A percentile compares a stretch with the other conserved stretches of the same genome.
Conservation (phyloP, 2,797 vertebrate species). For the Macroramphosus scolopax region DNA sequence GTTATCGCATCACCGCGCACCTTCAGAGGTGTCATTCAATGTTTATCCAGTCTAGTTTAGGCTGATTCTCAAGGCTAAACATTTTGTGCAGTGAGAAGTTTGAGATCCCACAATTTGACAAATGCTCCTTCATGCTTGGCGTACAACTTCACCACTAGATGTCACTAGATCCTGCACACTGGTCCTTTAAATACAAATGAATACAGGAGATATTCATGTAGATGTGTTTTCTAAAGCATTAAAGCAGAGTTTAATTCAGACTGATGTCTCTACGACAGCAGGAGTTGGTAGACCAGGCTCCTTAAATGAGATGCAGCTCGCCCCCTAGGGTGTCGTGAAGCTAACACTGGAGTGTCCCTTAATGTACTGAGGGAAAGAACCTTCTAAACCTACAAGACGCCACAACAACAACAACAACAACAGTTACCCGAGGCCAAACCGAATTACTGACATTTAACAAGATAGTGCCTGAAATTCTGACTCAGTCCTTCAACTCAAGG, state of each 20-base stretch:
- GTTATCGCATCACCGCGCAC: too few relatives aligned
- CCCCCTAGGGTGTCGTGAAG: too few relatives aligned
- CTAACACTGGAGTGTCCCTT: too few relatives aligned
- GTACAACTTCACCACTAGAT: too few relatives aligned
- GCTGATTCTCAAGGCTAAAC: too few relatives aligned
- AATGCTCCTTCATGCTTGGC: too few relatives aligned
- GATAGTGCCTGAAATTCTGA: slow-evolving; percentile 43
- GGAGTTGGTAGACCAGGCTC: slow-evolving; percentile 14
- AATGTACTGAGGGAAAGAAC: neutral
- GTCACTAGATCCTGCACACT: slow-evolving; percentile 1
- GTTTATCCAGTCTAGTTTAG: too few relatives aligned
- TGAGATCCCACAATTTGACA: too few relatives aligned
- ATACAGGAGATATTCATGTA: neutral
- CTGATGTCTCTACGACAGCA: neutral
- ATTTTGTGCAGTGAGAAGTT: too few relatives aligned
- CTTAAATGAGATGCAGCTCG: neutral
- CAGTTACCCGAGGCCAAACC: slow-evolving; percentile 14
- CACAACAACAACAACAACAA: slow-evolving; percentile 8
- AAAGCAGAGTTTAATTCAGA: slow-evolving; percentile 5
- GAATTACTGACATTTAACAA: slow-evolving; percentile 51
- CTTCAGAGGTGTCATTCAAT: too few relatives aligned
- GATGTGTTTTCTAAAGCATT: neutral
- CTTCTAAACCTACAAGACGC: slow-evolving; percentile 7
- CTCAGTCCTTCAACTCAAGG: slow-evolving; percentile 38
- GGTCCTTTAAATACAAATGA: neutral